Percentiles rank a stretch among this genome's conserved stretches.
phyloP scores from a whole-genome alignment of 2,797 vertebrate species.

The Neostethus bicornis region DNA sequence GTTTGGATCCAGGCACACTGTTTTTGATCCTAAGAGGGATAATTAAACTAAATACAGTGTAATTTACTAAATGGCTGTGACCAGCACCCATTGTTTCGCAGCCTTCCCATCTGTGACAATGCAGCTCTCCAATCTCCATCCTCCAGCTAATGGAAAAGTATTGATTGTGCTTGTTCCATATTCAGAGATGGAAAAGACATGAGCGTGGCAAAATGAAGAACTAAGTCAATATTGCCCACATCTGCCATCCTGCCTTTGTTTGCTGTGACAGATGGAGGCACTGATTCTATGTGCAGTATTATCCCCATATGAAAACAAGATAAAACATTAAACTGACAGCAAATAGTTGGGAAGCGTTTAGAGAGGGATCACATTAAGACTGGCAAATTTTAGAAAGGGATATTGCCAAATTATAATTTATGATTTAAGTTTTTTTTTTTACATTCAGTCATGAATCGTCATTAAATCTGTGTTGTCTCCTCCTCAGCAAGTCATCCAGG shows the following conservation, averaged over 20 bases:
- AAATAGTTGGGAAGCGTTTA: not conserved
- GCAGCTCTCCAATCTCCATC: constrained; percentile 58
- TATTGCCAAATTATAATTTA: too few species aligned
- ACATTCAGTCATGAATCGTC: too few species aligned
- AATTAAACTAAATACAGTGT: constrained; percentile 63
- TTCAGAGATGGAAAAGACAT: constrained; percentile 50
- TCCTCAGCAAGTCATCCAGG: too few species aligned
- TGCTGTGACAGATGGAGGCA: constrained; percentile 48
- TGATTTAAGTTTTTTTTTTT: too few species aligned
- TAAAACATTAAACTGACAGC: constrained; percentile 3
- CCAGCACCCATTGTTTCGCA: constrained; percentile 54
- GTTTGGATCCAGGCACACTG: not conserved
- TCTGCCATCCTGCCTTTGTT: constrained; percentile 45
- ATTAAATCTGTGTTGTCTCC: too few species aligned
- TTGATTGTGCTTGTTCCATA: constrained; percentile 75
- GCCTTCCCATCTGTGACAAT: constrained; percentile 61
- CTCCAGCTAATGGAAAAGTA: constrained; percentile 80
- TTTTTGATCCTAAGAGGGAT: constrained; percentile 32
- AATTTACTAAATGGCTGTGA: constrained; percentile 76
- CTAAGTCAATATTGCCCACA: constrained; percentile 50
- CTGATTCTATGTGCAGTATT: constrained; percentile 40
- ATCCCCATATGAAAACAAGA: constrained; percentile 13
- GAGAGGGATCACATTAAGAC: not conserved
- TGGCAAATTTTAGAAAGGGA: too few species aligned
- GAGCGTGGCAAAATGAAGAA: constrained; percentile 28